Evolutionary conservation across 30 jellyfish, hydroid and myxozoan genomes (phyloP), one percentile per base, ranked within the genome.

Genomic region (Clytia hemisphaerica): DNA sequence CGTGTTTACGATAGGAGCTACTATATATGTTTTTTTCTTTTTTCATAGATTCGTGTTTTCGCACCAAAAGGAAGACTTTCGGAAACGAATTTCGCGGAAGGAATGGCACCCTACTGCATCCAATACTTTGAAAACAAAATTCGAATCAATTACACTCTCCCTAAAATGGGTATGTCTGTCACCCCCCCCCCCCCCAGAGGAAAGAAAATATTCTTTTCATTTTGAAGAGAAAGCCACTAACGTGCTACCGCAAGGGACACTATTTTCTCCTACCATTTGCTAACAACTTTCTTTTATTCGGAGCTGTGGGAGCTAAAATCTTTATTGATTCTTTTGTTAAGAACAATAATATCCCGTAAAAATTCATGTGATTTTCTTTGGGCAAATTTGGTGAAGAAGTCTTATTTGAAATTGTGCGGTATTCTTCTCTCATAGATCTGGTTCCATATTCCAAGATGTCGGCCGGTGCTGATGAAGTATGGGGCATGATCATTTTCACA

Each of bases 391-490:
- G n/a, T n/a, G n/a, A n/a, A n/a, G n/a, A n/a, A n/a, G n/a, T n/a
- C n/a, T n/a, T n/a, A 61, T 61, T 35, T 35, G 28, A 1, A 30
- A 61, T 35, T 16, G 26, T 35, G 36, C 40, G 36, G 4, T 34
- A 35, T 26, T 61, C 72, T 22, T 72, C 46, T 45, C 47, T 32
- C 49, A 3, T 36, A 60, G 89, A 76, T 44, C 10, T 65, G 70
- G 29, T 65, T 33, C 78, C 78, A 7, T 26, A 35, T 10, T 24
- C 78, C 10, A 27, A 35, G 15, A 2, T 65, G 63, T 0, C 63
- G 2, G 78, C 78, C n/a, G 70, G 68, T 18, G 78, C 78, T 6
- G 78, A 65, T 7, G 78, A 65, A 25, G 42, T 35, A 24, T 65
- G 78, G 78, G 78, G 78, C 25, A 45, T 45, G 40, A 65, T 22